Conservation (phyloP, 2,113 vertebrate species). For the Oplegnathus fasciatus region DNA sequence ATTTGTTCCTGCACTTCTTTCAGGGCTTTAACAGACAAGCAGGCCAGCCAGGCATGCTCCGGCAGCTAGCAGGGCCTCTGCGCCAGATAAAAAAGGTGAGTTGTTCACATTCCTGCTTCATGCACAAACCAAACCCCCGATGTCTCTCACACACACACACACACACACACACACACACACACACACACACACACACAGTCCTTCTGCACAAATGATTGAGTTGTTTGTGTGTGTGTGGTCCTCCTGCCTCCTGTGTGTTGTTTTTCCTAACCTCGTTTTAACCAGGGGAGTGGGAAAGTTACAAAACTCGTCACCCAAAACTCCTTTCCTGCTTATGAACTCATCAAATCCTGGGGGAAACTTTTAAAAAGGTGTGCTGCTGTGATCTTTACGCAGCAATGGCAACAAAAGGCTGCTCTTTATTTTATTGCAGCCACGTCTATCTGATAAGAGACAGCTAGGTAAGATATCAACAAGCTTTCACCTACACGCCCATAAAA, state of each 20-base stretch:
- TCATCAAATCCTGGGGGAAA: neutral
- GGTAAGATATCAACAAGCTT: conserved; percentile 24
- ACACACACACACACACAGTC: conserved; percentile 47
- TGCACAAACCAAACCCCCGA: conserved; percentile 83
- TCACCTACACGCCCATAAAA: conserved; percentile 28
- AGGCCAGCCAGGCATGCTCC: conserved; percentile 77
- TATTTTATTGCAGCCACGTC: neutral
- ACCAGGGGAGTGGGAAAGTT: conserved; percentile 20
- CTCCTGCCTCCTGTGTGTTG: conserved; percentile 41
- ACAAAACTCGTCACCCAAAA: conserved; percentile 16
- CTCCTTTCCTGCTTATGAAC: conserved; percentile 1
- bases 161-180: conserved; percentile 47
- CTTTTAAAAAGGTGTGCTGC: neutral
- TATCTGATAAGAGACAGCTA: neutral
- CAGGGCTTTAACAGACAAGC: conserved; percentile 58
- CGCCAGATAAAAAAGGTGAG: conserved; percentile 81
- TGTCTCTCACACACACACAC: too few species aligned
- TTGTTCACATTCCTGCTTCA: conserved; percentile 85
- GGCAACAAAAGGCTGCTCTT: neutral
- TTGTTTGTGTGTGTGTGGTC: conserved; percentile 61
- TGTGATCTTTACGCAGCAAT: neutral
- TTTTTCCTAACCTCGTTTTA: conserved; percentile 35
- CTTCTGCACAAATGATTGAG: conserved; percentile 54
- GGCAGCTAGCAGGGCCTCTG: conserved; percentile 77
- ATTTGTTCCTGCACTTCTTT: conserved; percentile 43